phyloP scores from a whole-genome alignment of 2,797 vertebrate species.

The Gobionotothen gibberifrons region DNA sequence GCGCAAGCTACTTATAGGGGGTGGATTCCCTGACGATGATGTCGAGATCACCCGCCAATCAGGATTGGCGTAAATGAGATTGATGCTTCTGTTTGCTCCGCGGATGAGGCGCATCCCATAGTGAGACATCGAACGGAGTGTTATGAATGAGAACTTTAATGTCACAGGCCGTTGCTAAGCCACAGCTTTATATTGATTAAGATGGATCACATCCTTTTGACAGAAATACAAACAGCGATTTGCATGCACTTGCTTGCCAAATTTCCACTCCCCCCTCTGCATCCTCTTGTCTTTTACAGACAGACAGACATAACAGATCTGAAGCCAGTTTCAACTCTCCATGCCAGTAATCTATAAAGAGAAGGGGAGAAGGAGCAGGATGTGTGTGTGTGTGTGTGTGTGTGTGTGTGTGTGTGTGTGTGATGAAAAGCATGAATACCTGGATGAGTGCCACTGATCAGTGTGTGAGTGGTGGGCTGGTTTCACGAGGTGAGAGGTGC shows the following conservation, averaged over 20 bases:
- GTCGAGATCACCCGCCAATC: too few relatives aligned
- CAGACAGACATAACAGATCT: conserved; percentile 68
- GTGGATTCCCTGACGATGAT: too few relatives aligned
- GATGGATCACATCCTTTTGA: conserved; percentile 14
- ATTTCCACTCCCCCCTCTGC: conserved; percentile 40
- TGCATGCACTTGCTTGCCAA: conserved; percentile 42
- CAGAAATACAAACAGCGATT: conserved; percentile 33
- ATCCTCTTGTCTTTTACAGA: conserved; percentile 25
- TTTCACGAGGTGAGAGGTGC: conserved; percentile 68
- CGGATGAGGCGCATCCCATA: too few relatives aligned
- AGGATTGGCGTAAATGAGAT: too few relatives aligned
- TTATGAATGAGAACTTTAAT: conserved; percentile 7
- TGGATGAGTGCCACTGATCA: conserved; percentile 82
- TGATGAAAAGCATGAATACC: conserved; percentile 76
- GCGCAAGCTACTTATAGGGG: too few relatives aligned
- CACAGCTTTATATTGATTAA: conserved; percentile 3
- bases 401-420: conserved; percentile 44
- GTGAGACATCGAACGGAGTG: too few relatives aligned
- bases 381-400: conserved; percentile 29
- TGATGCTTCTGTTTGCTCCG: too few relatives aligned
- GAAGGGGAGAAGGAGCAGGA: conserved; percentile 41
- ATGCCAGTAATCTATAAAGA: conserved; percentile 80
- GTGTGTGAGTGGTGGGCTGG: conserved; percentile 75
- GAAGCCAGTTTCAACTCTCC: conserved; percentile 79
- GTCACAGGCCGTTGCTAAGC: not conserved